Percentiles rank a stretch among this genome's conserved stretches.
Evolutionary conservation across 2,888 invertebrate species (phyloP).

Genomic region (Diaprepes abbreviatus): DNA sequence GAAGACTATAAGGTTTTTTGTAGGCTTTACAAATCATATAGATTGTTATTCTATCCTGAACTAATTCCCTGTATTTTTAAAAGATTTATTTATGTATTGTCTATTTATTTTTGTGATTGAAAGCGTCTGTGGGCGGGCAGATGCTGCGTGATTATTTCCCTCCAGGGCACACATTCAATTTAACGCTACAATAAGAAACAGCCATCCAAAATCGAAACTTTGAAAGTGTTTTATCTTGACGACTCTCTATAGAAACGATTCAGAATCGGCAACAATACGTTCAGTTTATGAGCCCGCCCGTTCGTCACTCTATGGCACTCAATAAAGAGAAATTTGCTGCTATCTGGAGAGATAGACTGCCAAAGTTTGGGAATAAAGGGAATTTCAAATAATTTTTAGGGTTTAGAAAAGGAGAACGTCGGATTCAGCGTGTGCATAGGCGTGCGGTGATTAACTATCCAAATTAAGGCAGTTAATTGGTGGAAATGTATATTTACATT

Average conservation of each 20-base stretch:
- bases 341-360: conserved; percentile 37
- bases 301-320: conserved; percentile 27
- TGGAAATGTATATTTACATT: no score
- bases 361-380: conserved; percentile 24
- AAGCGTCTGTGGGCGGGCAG: neutral
- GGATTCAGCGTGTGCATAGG: no score
- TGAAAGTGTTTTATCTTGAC: conserved; percentile 36
- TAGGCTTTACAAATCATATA: no score
- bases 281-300: conserved; percentile 36
- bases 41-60: no score
- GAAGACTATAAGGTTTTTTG: no score
- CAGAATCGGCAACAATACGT: conserved; percentile 39
- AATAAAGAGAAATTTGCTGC: conserved; percentile 40
- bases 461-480: no score
- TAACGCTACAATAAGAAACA: conserved; percentile 38
- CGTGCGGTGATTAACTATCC: no score
- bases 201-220: conserved; percentile 33
- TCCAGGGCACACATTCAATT: conserved; percentile 35
- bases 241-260: conserved; percentile 12
- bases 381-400: conserved; percentile 12
- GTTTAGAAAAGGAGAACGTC: neutral
- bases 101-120: neutral
- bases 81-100: neutral
- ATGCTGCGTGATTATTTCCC: conserved; percentile 15
- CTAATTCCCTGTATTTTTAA: no score